Evolutionary conservation across 2,888 invertebrate species (phyloP), one percentile per base, ranked within the genome.

Genomic region (Pediacus dermestoides): DNA sequence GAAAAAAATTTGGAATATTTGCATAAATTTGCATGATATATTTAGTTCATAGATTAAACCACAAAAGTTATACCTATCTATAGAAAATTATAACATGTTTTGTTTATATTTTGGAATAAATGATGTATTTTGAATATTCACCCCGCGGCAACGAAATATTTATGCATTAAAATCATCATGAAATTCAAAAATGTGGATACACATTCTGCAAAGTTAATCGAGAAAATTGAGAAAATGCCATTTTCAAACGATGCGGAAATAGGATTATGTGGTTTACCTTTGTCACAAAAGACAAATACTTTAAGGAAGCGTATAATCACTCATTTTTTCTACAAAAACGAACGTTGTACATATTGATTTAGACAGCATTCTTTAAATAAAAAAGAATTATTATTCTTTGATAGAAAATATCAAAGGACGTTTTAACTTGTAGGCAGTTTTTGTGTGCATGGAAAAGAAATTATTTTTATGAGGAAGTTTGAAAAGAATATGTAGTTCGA

Each of bases 171-270:
- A 35, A 13, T 21, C 21, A 18, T 30, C 43, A 49, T 54, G 28
- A 49, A 52, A 44, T 50, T 46, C 50, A 44, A 35, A 50, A 41
- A 37, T 33, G 31, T 14, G 12, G 18, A 28, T n/a, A n/a, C 30
- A 34, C 38, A 41, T 32, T 30, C 21, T 34, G 15, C 30, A 32
- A 34, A 39, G 39, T 28, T 44, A 50, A 48, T 50, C 35, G 42
- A 27, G 33, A 38, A 52, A 55, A 55, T 53, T 53, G 51, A 36
- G 42, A 50, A 49, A 48, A 52, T 44, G 52, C 48, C 49, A 46
- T 50, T 49, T 49, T 55, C 53, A 57, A 57, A 55, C 53, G 50
- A 28, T 36, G 30, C 37, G 26, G 43, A 55, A 57, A 57, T 50
- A 37, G 50, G 50, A 57, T 57, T 55, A 55, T 33, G 41, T 39